A percentile compares a stretch with the other conserved stretches of the same genome.
Conservation (phyloP, 1,140 invertebrate genomes). For the Halotydeus destructor region DNA sequence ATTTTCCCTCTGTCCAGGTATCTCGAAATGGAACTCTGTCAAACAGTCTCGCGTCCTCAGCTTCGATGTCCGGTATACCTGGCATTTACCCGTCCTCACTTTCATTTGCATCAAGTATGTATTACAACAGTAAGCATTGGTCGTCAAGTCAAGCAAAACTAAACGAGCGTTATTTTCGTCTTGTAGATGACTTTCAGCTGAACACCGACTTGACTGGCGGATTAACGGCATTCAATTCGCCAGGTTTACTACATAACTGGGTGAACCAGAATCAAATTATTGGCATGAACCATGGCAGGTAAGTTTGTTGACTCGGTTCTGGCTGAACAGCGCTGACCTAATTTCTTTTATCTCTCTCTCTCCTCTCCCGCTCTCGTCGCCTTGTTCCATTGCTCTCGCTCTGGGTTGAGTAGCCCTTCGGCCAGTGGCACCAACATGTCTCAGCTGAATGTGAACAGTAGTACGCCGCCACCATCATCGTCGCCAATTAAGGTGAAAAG, state of each 20-base stretch:
- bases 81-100: slow-evolving; percentile 39
- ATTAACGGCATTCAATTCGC: slow-evolving; percentile 19
- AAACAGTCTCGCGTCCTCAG: slow-evolving; percentile 13
- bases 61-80: no score
- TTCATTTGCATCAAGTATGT: slow-evolving; percentile 25
- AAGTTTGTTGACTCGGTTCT: no score
- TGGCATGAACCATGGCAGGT: slow-evolving; percentile 8
- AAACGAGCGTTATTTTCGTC: slow-evolving; percentile 9
- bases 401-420: no score
- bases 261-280: slow-evolving; percentile 20
- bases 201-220: slow-evolving; percentile 23
- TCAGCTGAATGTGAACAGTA: slow-evolving; percentile 47
- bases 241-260: slow-evolving; percentile 20
- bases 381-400: no score
- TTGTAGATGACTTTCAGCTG: slow-evolving; percentile 24
- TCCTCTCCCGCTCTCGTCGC: no score
- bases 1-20: neutral
- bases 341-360: no score
- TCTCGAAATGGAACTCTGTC: slow-evolving; percentile 12
- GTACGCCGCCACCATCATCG: slow-evolving; percentile 47
- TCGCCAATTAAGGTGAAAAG: slow-evolving; percentile 81
- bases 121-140: neutral
- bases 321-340: no score
- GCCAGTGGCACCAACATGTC: slow-evolving; percentile 20
- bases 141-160: slow-evolving; percentile 5